Percentiles rank a stretch among this genome's conserved stretches.
Evolutionary conservation across 2,888 invertebrate genomes (phyloP).

Genomic region (Dryococelus australis): DNA sequence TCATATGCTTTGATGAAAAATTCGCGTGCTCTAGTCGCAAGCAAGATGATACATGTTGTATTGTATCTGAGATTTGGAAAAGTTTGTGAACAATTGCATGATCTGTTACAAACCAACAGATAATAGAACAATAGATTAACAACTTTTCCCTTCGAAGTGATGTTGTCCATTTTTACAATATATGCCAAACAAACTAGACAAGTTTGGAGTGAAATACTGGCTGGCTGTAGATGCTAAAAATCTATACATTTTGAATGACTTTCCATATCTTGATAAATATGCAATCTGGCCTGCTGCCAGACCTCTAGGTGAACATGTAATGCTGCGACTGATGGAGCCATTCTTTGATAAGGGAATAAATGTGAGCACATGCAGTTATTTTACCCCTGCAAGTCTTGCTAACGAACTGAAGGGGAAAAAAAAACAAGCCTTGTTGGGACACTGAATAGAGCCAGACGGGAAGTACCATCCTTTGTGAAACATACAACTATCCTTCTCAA

Average conservation of each 20-base stretch:
- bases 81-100: not conserved
- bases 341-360: not conserved
- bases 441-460: not conserved
- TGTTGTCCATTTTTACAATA: too few species aligned
- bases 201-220: too few species aligned
- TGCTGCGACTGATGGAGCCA: not conserved
- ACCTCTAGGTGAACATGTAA: not conserved
- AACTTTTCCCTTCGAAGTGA: too few species aligned
- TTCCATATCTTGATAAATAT: not conserved
- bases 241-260: not conserved
- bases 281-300: not conserved
- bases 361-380: not conserved
- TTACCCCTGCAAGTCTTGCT: not conserved
- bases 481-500: not conserved
- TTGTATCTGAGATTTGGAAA: not conserved
- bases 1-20: not conserved
- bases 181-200: too few species aligned
- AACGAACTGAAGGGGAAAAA: not conserved
- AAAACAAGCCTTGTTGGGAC: constrained; percentile 1
- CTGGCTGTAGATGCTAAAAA: not conserved
- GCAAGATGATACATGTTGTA: not conserved
- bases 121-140: too few species aligned
- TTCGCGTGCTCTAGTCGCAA: not conserved
- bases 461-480: not conserved
- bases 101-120: too few species aligned